Conservation (phyloP, 2,797 vertebrate species). For the Propithecus perrieri region DNA sequence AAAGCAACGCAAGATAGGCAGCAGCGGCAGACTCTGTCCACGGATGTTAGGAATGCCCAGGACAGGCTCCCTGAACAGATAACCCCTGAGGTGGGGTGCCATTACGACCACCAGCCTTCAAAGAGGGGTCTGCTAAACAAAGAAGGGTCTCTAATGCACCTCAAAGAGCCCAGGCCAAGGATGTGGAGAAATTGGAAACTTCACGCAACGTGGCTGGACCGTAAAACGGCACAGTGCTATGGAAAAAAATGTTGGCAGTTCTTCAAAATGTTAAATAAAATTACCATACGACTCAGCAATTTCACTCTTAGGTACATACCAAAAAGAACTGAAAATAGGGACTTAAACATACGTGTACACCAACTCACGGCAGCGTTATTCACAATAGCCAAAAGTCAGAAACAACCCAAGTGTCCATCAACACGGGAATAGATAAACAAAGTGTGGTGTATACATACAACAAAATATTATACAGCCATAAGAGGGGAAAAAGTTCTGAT, state of each 20-base stretch:
- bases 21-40: not conserved
- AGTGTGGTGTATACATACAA: not conserved
- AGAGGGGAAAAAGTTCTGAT: not conserved
- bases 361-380: not conserved
- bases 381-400: not conserved
- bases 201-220: not conserved
- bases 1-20: not conserved
- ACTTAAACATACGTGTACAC: too few relatives aligned
- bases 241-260: not conserved
- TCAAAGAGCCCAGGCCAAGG: not conserved
- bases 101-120: not conserved
- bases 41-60: not conserved
- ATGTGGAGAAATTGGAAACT: not conserved
- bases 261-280: constrained; percentile 11
- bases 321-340: not conserved
- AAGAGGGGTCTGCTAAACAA: not conserved
- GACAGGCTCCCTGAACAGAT: not conserved
- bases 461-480: not conserved
- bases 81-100: not conserved
- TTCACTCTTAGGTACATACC: not conserved
- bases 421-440: not conserved
- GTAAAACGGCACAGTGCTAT: not conserved
- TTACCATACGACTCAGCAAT: not conserved
- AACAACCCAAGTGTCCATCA: not conserved
- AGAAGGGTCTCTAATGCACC: not conserved